These are phyloP conservation scores for Amblyornis subalaris DNA, from an alignment of 2,113 vertebrate species.

Conservation along the genomic window DNA sequence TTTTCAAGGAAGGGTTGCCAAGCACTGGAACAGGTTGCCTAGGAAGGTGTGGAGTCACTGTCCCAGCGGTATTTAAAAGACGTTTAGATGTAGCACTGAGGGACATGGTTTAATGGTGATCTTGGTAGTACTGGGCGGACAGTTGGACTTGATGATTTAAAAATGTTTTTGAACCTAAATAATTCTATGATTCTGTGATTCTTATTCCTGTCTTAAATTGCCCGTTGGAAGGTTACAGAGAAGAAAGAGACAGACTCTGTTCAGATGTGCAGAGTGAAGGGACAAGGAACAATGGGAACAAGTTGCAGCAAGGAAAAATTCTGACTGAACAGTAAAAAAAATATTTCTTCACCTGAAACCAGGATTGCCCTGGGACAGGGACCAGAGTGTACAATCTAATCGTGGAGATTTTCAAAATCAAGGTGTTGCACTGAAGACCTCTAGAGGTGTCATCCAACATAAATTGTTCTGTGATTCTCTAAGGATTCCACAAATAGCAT, in stretches of 20 bases:
- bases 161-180: background rate
- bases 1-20: background rate
- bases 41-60: background rate
- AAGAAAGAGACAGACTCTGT: background rate
- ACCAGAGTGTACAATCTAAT: background rate
- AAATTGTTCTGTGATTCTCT: background rate
- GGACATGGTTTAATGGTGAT: background rate
- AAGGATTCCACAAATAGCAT: background rate
- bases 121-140: background rate
- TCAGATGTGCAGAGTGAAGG: background rate
- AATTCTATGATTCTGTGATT: background rate
- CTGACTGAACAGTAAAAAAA: background rate
- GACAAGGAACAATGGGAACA: background rate
- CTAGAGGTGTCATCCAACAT: background rate
- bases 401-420: background rate
- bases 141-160: background rate
- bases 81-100: rapidly evolving
- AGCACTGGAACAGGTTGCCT: background rate
- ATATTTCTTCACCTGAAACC: background rate
- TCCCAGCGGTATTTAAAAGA: background rate
- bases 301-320: background rate
- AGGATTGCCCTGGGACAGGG: background rate
- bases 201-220: background rate
- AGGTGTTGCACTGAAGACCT: background rate
- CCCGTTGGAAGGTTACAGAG: background rate